Conservation (phyloP, 2,797 vertebrate genomes). For the Diplodus sargus region DNA sequence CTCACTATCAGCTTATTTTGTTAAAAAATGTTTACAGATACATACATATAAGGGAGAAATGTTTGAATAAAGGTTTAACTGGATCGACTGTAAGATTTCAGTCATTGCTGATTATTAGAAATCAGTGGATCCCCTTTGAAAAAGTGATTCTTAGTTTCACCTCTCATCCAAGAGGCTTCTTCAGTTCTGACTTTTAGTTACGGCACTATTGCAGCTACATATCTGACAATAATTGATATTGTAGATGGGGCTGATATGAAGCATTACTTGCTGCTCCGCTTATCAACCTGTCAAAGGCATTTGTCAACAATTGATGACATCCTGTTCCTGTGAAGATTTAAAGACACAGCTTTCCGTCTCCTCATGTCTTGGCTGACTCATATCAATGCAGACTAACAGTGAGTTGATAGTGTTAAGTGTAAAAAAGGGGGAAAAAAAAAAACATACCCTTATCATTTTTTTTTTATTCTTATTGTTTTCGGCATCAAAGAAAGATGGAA, state of each 20-base stretch:
- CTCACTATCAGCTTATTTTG: background rate
- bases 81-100: background rate
- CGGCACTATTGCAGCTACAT: background rate
- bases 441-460: background rate
- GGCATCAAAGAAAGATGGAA: background rate
- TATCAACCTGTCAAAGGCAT: slow-evolving; percentile 49
- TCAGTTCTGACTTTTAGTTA: background rate
- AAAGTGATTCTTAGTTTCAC: too few relatives aligned
- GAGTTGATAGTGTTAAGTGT: background rate
- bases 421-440: too few relatives aligned
- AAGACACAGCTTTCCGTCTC: slow-evolving; percentile 23
- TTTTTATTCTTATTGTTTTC: background rate
- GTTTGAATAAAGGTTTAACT: background rate
- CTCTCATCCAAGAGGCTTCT: too few relatives aligned
- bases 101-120: slow-evolving; percentile 4
- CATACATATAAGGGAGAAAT: slow-evolving; percentile 10
- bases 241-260: slow-evolving; percentile 18
- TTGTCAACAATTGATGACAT: slow-evolving; percentile 46
- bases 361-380: slow-evolving; percentile 17
- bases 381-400: slow-evolving; percentile 10
- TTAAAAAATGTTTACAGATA: slow-evolving; percentile 10
- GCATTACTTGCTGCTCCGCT: slow-evolving; percentile 31
- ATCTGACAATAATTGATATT: slow-evolving; percentile 11
- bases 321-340: slow-evolving; percentile 40
- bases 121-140: background rate